Conservation (phyloP, 2,113 vertebrate genomes). For the Gulo gulo region DNA sequence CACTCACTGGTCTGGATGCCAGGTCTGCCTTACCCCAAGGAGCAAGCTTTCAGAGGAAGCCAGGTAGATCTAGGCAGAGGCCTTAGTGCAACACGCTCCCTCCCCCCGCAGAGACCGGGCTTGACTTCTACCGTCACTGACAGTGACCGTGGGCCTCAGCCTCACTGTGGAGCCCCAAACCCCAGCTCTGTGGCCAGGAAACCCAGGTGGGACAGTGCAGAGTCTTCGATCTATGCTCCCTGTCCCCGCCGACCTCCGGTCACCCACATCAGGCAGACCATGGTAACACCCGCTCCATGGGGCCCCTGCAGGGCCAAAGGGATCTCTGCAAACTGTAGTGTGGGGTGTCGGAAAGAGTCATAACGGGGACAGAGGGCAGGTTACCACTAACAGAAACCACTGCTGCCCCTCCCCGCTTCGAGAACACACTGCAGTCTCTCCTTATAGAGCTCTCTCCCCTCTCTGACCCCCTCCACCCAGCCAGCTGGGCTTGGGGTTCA, state of each 20-base stretch:
- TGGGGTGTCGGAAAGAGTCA: accelerated
- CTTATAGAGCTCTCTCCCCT: not conserved
- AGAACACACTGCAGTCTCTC: not conserved
- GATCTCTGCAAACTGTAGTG: not conserved
- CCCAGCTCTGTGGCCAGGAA: not conserved
- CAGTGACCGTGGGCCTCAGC: not conserved
- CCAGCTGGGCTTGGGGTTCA: not conserved
- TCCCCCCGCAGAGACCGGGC: accelerated
- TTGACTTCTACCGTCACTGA: not conserved
- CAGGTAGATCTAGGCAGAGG: not conserved
- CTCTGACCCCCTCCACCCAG: not conserved
- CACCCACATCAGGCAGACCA: not conserved
- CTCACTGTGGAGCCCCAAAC: not conserved
- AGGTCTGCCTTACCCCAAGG: not conserved
- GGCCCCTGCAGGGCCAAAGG: not conserved
- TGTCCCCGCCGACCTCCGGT: not conserved
- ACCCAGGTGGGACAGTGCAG: not conserved
- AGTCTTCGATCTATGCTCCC: not conserved
- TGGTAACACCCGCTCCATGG: accelerated
- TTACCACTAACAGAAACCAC: not conserved
- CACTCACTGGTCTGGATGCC: not conserved
- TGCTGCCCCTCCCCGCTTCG: not conserved
- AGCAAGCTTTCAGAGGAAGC: not conserved
- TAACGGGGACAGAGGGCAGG: accelerated
- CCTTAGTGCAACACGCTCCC: accelerated